Evolutionary conservation across 2,113 vertebrate species (phyloP).

Genomic region (Anguilla rostrata): DNA sequence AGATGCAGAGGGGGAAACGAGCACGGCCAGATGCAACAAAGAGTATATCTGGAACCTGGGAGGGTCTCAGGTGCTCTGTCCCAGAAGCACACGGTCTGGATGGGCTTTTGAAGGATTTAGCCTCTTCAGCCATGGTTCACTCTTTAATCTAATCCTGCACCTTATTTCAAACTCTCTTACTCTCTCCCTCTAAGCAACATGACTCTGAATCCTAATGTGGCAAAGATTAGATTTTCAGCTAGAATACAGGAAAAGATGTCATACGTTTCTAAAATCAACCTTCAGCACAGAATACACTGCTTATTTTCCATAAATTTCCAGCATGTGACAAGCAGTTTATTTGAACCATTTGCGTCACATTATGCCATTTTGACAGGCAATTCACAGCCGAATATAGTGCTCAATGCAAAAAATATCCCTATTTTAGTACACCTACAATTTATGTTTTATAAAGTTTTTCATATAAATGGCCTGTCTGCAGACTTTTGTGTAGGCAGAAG

Average conservation of each 20-base stretch:
- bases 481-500: background rate
- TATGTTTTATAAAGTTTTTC: background rate
- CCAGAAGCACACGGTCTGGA: slow-evolving; percentile 70
- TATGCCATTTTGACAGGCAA: background rate
- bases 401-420: background rate
- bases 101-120: slow-evolving; percentile 49
- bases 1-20: slow-evolving; percentile 48
- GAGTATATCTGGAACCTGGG: slow-evolving; percentile 91
- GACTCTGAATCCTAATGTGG: slow-evolving; percentile 10
- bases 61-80: slow-evolving; percentile 53
- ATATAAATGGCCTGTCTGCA: background rate
- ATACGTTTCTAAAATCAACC: background rate
- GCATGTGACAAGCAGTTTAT: background rate
- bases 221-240: background rate
- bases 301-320: background rate
- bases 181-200: background rate
- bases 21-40: slow-evolving; percentile 63
- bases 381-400: background rate
- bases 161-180: slow-evolving; percentile 13
- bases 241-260: background rate
- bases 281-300: background rate
- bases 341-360: background rate
- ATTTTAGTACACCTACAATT: background rate
- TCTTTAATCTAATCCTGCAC: slow-evolving; percentile 27
- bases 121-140: slow-evolving; percentile 61